Base-by-base conservation (phyloP, 2,797 vertebrate genomes). In the Phyllotis vaccarum region DNA sequence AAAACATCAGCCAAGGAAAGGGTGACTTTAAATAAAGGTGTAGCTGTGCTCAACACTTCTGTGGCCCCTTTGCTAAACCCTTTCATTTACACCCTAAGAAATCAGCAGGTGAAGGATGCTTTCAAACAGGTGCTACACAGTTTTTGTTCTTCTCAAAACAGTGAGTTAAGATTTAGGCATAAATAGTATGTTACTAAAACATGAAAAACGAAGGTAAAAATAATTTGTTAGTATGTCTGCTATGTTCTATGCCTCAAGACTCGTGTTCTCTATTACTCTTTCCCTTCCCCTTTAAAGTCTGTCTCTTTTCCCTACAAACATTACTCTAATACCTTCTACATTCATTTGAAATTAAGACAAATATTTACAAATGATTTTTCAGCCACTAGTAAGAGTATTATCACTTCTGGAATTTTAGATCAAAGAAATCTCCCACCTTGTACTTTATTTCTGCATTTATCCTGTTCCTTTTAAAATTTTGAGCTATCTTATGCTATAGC, bases 41-140 rank as follows among this genome's bases (percentile, higher is more conserved):
- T 91, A 6, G 14, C 89, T 49, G 27, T 87, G 27, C 90, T 95
- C 12, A 80, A 90, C 34, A 87, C 93, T 5, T 62, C 76, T 34
- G 81, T 95, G 29, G 58, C 75, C 6, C 89, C 93, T 43, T 60
- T 91, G 56, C 60, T 95, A 16, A 95, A 95, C 22, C 93, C 93
- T 5, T 90, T 94, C 52, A 94, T 94, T 40, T 94, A 91, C 7
- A 91, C 89, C 3, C 72, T 95, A 24, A 91, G 93, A n/a, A 95
- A 91, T 60, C 66, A 95, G 66, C 91, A 90, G 46, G 89, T 90
- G 14, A 90, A 68, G 19, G 75, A 90, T 3, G 75, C 76, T 3
- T 80, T 90, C 17, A 90, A 21, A 29, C 24, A 56, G 19, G 7
- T 60, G 19, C 29, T 75, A 46, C 37, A 60, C 37, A 88, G 37